Conservation (phyloP, 2,888 invertebrate genomes). For the Synergus itoensis region DNA sequence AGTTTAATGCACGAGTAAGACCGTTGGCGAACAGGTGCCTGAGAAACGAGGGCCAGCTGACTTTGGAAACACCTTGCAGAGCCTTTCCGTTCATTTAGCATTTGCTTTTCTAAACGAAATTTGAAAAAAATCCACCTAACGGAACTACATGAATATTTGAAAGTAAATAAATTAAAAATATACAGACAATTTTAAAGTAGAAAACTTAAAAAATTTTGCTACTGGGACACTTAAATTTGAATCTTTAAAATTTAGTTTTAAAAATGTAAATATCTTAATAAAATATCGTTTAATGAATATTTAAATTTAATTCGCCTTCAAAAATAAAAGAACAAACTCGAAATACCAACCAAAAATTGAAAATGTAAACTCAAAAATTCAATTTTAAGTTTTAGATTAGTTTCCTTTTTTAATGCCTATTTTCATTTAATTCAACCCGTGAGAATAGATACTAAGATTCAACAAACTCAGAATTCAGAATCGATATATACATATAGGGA, state of each 20-base stretch:
- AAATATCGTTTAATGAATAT: no score
- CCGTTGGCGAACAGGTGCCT: slow-evolving; percentile 65
- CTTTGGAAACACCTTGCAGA: slow-evolving; percentile 67
- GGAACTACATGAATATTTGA: no score
- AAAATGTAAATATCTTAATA: no score
- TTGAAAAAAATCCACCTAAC: slow-evolving; percentile 12
- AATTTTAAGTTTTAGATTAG: not conserved
- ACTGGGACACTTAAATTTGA: no score
- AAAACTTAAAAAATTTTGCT: no score
- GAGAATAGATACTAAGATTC: slow-evolving; percentile 21
- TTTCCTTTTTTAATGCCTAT: not conserved
- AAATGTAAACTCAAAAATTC: not conserved
- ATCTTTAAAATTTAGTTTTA: no score
- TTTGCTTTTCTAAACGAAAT: slow-evolving; percentile 46
- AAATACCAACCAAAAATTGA: not conserved
- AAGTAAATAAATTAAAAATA: no score
- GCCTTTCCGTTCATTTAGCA: slow-evolving; percentile 55
- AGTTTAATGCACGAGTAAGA: slow-evolving; percentile 51
- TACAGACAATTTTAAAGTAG: no score
- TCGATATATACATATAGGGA: not conserved
- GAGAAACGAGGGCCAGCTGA: slow-evolving; percentile 66
- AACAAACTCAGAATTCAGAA: not conserved
- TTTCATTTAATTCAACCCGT: not conserved
- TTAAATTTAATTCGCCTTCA: no score
- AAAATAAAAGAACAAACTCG: no score